A percentile compares a stretch with the other conserved stretches of the same genome.
phyloP scores from a whole-genome alignment of 2,113 vertebrate genomes.

The Tautogolabrus adspersus region DNA sequence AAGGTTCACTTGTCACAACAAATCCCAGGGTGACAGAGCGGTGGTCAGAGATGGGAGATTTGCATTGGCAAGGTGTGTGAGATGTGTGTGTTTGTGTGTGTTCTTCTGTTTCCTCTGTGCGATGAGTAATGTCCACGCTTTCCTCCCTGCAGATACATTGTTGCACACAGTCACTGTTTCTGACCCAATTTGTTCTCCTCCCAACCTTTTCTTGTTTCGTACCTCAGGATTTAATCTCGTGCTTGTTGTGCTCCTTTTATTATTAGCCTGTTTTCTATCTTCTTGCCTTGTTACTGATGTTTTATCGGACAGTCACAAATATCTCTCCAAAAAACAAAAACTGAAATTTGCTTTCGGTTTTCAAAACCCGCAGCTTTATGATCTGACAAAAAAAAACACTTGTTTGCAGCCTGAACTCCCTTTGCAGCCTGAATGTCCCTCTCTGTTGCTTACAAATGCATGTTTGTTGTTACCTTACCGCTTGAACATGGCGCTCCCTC shows the following conservation, averaged over 20 bases:
- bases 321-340: background rate
- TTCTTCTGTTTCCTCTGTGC: background rate
- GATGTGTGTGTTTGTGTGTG: background rate
- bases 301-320: background rate
- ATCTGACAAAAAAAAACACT: constrained; percentile 1
- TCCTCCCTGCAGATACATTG: constrained; percentile 4
- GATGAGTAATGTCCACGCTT: constrained; percentile 7
- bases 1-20: constrained; percentile 16
- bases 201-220: constrained; percentile 15
- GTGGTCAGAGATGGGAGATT: constrained; percentile 29
- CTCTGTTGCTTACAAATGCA: background rate
- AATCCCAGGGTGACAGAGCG: constrained; percentile 2
- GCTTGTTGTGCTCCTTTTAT: background rate
- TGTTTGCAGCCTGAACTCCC: background rate
- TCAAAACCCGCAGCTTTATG: background rate
- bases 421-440: background rate
- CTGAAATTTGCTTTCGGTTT: background rate
- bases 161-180: constrained; percentile 25
- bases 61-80: constrained; percentile 17
- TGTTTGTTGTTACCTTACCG: constrained; percentile 16
- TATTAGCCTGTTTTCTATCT: background rate
- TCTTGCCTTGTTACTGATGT: background rate
- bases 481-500: constrained; percentile 8
- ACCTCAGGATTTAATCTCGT: background rate
- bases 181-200: constrained; percentile 35